These are phyloP conservation scores for Excalfactoria chinensis DNA, from an alignment of 2,113 vertebrate species.

Conservation along the genomic window DNA sequence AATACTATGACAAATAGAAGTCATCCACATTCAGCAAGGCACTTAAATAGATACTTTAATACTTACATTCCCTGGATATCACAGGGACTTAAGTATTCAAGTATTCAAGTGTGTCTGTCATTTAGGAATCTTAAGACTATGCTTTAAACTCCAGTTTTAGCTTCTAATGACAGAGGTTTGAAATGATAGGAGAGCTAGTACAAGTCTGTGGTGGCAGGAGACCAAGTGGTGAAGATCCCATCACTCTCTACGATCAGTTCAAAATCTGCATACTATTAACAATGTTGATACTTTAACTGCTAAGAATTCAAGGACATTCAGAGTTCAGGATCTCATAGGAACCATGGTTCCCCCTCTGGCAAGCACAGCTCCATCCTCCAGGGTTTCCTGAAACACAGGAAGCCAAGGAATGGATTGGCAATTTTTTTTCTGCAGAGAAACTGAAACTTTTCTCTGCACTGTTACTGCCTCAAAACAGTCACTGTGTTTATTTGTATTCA, in stretches of 20 bases:
- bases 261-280: not conserved
- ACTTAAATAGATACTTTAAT: not conserved
- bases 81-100: not conserved
- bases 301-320: not conserved
- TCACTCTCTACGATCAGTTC: not conserved
- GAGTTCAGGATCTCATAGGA: not conserved
- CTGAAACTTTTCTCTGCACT: not conserved
- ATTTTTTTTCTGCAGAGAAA: not conserved
- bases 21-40: conserved; percentile 7
- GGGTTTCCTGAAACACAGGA: not conserved
- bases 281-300: not conserved
- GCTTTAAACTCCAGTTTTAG: not conserved
- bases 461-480: not conserved
- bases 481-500: not conserved
- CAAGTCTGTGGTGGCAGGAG: not conserved
- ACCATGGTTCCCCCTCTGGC: not conserved
- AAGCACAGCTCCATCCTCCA: not conserved
- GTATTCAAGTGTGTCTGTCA: not conserved
- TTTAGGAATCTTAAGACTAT: conserved; percentile 12
- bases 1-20: not conserved
- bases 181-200: not conserved
- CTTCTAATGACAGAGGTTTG: not conserved
- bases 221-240: not conserved
- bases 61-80: conserved; percentile 34
- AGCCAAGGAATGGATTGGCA: rapidly evolving